phyloP scores from a whole-genome alignment of 2,888 invertebrate genomes.

The Dicycla oo region DNA sequence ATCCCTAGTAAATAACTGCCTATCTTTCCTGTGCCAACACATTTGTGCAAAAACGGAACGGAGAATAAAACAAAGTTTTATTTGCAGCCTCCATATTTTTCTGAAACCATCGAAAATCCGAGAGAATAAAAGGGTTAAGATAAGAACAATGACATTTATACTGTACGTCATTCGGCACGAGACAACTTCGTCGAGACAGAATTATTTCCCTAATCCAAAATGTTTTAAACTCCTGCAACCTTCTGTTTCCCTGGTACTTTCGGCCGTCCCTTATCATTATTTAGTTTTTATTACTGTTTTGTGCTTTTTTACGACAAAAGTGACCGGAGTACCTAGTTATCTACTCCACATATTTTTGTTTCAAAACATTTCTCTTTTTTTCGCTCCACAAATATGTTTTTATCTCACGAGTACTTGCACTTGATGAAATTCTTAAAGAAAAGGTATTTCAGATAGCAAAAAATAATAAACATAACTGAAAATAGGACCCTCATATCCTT shows the following conservation, averaged over 20 bases:
- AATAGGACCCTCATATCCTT: not conserved
- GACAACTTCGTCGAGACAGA: conserved; percentile 41
- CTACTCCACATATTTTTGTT: conserved; percentile 49
- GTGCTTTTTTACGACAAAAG: conserved; percentile 58
- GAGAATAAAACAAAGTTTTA: conserved; percentile 38
- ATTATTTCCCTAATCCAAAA: conserved; percentile 60
- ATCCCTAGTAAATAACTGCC: conserved; percentile 30
- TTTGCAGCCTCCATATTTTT: conserved; percentile 37
- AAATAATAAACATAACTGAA: conserved; percentile 2
- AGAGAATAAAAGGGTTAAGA: conserved; percentile 29
- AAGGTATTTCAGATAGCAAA: not conserved
- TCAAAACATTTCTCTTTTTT: conserved; percentile 50
- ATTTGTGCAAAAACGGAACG: conserved; percentile 15
- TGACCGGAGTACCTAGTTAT: conserved; percentile 49
- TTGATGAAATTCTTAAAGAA: conserved; percentile 51
- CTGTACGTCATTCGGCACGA: conserved; percentile 49
- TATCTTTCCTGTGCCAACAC: conserved; percentile 12
- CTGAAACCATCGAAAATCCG: conserved; percentile 24
- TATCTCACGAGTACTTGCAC: conserved; percentile 50
- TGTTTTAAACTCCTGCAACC: conserved; percentile 57
- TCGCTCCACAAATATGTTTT: conserved; percentile 40
- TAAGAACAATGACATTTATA: conserved; percentile 52
- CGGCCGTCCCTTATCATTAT: conserved; percentile 61
- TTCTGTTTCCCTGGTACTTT: conserved; percentile 53
- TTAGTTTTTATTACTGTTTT: conserved; percentile 59